These are phyloP conservation scores for Takifugu ocellatus DNA, from an alignment of 2,797 vertebrate species.

Conservation along the genomic window DNA sequence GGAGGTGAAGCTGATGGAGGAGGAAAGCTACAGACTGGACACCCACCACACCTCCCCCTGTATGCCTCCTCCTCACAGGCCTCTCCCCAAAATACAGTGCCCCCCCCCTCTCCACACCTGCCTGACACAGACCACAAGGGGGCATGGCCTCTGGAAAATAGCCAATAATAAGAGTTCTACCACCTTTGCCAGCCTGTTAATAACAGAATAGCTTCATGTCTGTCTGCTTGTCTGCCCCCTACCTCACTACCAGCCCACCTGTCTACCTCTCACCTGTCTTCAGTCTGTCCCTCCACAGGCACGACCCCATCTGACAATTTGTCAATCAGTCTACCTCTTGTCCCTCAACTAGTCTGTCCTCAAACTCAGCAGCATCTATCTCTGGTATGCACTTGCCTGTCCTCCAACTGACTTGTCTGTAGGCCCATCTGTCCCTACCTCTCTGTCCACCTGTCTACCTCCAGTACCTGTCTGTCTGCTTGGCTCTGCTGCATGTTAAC, in stretches of 20 bases:
- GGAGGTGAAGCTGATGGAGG: slow-evolving; percentile 33
- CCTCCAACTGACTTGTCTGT: slow-evolving; percentile 4
- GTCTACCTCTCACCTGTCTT: slow-evolving; percentile 17
- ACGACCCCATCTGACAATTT: slow-evolving; percentile 35
- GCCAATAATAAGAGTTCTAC: slow-evolving; percentile 68
- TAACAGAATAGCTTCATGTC: slow-evolving; percentile 62
- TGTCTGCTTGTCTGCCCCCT: slow-evolving; percentile 14
- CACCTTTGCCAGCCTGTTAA: slow-evolving; percentile 60
- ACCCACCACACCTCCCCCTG: slow-evolving; percentile 39
- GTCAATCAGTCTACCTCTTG: neutral
- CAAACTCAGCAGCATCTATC: neutral
- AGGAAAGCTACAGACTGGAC: slow-evolving; percentile 50
- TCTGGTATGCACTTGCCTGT: neutral
- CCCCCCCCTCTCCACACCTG: slow-evolving; percentile 41
- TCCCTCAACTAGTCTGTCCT: neutral
- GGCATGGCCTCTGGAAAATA: slow-evolving; percentile 58
- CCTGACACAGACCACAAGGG: slow-evolving; percentile 47
- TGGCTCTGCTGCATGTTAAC: slow-evolving; percentile 67
- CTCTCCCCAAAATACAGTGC: slow-evolving; percentile 54
- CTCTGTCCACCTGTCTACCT: slow-evolving; percentile 15
- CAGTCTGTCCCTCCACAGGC: slow-evolving; percentile 16
- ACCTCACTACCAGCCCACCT: slow-evolving; percentile 17
- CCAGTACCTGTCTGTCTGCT: slow-evolving; percentile 43
- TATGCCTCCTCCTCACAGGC: slow-evolving; percentile 51
- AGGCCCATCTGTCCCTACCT: slow-evolving; percentile 4